These are phyloP conservation scores for Lacanobia oleracea DNA, from an alignment of 2,888 invertebrate genomes.

Conservation along the genomic window DNA sequence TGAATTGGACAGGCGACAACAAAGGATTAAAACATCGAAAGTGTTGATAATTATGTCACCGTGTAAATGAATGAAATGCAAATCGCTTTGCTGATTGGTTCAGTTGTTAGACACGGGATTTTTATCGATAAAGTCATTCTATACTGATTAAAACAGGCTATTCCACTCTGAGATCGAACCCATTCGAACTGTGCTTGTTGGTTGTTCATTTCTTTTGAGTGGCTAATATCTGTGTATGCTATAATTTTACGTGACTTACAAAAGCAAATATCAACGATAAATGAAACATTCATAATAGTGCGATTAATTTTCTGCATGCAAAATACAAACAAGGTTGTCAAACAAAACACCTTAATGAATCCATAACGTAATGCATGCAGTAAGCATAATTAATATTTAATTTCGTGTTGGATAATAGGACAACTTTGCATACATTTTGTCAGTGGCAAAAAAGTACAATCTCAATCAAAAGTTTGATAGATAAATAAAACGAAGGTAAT, in stretches of 20 bases:
- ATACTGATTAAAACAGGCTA: neutral
- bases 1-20: neutral
- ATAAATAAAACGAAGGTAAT: conserved; percentile 37
- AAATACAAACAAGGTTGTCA: conserved; percentile 31
- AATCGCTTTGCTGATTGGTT: conserved; percentile 23
- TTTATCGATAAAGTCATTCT: conserved; percentile 19
- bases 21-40: conserved; percentile 29
- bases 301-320: conserved; percentile 23
- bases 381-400: conserved; percentile 7
- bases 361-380: conserved; percentile 10
- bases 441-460: conserved; percentile 22
- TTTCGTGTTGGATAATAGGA: neutral
- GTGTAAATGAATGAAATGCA: conserved; percentile 22
- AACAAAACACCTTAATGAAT: conserved; percentile 26
- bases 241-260: conserved; percentile 8
- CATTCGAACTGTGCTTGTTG: neutral
- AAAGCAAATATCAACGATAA: conserved; percentile 18
- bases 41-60: conserved; percentile 13
- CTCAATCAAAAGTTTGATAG: conserved; percentile 30
- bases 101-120: neutral
- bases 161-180: neutral
- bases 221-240: neutral
- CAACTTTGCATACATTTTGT: conserved; percentile 6
- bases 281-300: conserved; percentile 31
- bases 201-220: neutral